These are phyloP conservation scores for Esox masquinongy DNA, from an alignment of 2,797 vertebrate species.

Conservation along the genomic window DNA sequence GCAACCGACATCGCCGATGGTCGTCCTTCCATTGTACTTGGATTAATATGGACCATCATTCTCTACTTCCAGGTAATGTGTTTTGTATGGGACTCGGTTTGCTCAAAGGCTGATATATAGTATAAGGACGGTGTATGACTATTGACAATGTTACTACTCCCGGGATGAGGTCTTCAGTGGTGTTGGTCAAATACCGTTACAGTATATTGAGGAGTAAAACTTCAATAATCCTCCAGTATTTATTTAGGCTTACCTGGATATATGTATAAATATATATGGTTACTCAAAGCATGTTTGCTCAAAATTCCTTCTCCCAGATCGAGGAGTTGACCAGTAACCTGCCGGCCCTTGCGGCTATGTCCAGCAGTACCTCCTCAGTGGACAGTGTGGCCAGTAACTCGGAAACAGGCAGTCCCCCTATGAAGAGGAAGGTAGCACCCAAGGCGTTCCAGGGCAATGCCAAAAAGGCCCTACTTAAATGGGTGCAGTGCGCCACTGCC, in stretches of 20 bases:
- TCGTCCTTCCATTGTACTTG: conserved; percentile 93
- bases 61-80: conserved; percentile 95
- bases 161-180: background rate
- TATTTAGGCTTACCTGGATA: background rate
- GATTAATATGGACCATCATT: conserved; percentile 96
- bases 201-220: background rate
- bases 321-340: conserved; percentile 98
- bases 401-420: conserved; percentile 89
- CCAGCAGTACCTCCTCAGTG: conserved; percentile 90
- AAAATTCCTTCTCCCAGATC: conserved; percentile 76
- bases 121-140: background rate
- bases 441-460: conserved; percentile 92
- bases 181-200: background rate
- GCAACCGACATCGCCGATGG: conserved; percentile 97
- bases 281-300: background rate
- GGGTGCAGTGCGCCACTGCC: conserved; percentile 90
- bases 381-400: conserved; percentile 84
- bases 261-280: conserved; percentile 10
- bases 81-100: conserved; percentile 4
- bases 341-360: conserved; percentile 86
- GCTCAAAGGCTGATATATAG: background rate
- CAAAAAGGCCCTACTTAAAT: conserved; percentile 90
- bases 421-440: conserved; percentile 89
- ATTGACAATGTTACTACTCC: background rate
- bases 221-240: background rate